phyloP scores from a whole-genome alignment of 2,113 vertebrate genomes.

The Phalacrocorax brasilianus region DNA sequence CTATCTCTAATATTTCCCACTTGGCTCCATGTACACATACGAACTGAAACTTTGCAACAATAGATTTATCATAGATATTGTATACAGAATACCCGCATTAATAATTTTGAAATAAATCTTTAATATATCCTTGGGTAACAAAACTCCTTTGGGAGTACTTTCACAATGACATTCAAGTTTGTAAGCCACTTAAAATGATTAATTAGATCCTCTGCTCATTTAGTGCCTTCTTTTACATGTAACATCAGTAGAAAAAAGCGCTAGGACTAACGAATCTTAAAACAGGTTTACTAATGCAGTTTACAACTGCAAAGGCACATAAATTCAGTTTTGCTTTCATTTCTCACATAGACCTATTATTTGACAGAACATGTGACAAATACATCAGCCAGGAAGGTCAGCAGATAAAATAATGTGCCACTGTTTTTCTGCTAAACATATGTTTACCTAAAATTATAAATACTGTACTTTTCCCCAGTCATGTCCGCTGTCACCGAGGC shows the following conservation, averaged over 20 bases:
- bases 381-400: neutral
- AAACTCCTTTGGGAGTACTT: neutral
- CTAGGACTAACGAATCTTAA: neutral
- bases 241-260: neutral
- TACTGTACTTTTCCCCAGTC: neutral
- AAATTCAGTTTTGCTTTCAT: neutral
- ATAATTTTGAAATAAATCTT: neutral
- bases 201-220: neutral
- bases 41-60: neutral
- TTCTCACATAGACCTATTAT: neutral
- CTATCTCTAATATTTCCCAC: neutral
- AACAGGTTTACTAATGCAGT: neutral
- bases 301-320: neutral
- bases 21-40: neutral
- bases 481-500: neutral
- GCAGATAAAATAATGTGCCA: neutral
- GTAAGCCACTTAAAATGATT: neutral
- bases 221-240: neutral
- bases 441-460: neutral
- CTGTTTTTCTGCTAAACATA: neutral
- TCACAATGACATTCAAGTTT: neutral
- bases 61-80: neutral
- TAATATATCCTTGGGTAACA: neutral
- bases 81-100: neutral
- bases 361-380: neutral